These are phyloP conservation scores for Morbakka virulenta DNA, from an alignment of 30 jellyfish, hydroid and myxozoan species.

Conservation along the genomic window DNA sequence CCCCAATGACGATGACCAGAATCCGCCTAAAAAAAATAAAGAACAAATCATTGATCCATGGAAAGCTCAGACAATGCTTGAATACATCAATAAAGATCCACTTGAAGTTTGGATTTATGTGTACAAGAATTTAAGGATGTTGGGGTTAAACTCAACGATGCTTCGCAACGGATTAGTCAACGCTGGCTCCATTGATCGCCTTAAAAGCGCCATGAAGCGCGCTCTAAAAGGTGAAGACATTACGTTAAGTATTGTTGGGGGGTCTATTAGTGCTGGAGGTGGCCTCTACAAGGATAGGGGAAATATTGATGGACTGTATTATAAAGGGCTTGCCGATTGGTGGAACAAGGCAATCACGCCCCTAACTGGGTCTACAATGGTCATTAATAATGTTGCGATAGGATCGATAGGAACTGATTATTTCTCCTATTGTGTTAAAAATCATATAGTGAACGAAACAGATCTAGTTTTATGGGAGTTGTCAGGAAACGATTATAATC, in stretches of 20 bases:
- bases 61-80: slow-evolving; percentile 91
- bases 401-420: slow-evolving; percentile 98
- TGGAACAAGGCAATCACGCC: slow-evolving; percentile 95
- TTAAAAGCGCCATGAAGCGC: slow-evolving; percentile 85
- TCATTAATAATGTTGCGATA: slow-evolving; percentile 86
- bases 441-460: slow-evolving; percentile 74
- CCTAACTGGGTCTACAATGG: slow-evolving; percentile 91
- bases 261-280: slow-evolving; percentile 99
- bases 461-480: slow-evolving; percentile 88
- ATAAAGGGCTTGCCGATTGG: slow-evolving; percentile 97
- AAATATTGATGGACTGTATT: slow-evolving; percentile 88
- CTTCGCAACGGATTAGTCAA: slow-evolving; percentile 90
- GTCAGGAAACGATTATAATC: slow-evolving; percentile 94
- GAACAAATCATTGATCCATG: slow-evolving; percentile 62
- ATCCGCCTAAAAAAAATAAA: not conserved
- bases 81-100: slow-evolving; percentile 91
- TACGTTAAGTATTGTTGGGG: slow-evolving; percentile 91
- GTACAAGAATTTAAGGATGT: slow-evolving; percentile 56
- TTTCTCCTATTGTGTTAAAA: slow-evolving; percentile 83
- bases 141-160: slow-evolving; percentile 86
- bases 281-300: slow-evolving; percentile 96
- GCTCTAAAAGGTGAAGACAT: slow-evolving; percentile 91
- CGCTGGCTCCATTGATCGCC: slow-evolving; percentile 91
- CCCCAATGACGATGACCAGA: not conserved
- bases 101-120: slow-evolving; percentile 91